Base-by-base conservation (phyloP, 1,140 invertebrate species). In the Drosophila subobscura region DNA sequence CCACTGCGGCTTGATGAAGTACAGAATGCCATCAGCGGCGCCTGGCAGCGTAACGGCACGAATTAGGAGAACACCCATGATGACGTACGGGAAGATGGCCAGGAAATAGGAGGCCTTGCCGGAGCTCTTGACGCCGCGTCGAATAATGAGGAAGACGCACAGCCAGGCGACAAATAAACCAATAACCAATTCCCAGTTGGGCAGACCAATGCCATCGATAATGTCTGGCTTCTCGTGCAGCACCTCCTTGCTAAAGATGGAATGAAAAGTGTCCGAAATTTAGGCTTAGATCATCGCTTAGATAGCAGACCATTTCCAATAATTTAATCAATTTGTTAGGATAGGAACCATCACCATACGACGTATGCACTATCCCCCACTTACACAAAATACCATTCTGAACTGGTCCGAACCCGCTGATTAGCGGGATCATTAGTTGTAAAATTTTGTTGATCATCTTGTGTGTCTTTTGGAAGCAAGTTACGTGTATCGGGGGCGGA, bases 101-200 rank as follows among this genome's bases (percentile, higher is more conserved):
- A 97, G 93, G 89, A 97, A 97, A 78, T 97, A 97, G 0, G 96
- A 94, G 0, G 94, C 95, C 92, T 96, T 96, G 40, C 96, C 95
- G 0, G 95, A 95, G 72, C 95, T 95, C 79, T 95, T 94, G 0
- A 98, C 95, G 23, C 97, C 97, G 0, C 74, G 94, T 16, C 95
- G 93, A 14, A 97, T 94, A 54, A 97, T 95, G 10, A 96, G 75
- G 79, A 95, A 97, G 8, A 97, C 94, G 20, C 95, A 92, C 6
- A 95, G 54, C 97, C 97, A 98, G 1, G 96, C 95, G 5, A 94
- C 92, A 1, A 96, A 91, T 1, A 98, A 92, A 76, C 96, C 97
- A 0, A 97, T 88, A 1, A 95, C 94, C 29, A 98, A 91, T 81
- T 95, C 94, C 95, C 95, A 96, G 67, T 97, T 92, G 1, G 96